A percentile compares a stretch with the other conserved stretches of the same genome.
Evolutionary conservation across 2,113 vertebrate species (phyloP).

Genomic region (Epinephelus fuscoguttatus): DNA sequence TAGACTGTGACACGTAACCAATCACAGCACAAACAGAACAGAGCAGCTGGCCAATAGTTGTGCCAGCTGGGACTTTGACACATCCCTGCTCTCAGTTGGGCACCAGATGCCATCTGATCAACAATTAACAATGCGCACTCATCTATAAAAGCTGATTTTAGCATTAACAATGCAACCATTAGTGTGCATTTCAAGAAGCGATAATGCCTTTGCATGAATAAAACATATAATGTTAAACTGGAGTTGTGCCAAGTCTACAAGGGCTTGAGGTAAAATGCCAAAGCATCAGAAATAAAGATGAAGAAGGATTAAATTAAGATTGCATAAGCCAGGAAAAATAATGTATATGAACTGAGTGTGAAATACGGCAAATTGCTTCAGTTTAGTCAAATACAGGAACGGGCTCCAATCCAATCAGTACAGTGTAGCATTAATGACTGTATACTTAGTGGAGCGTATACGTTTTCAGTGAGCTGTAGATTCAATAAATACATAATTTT

Average conservation of each 20-base stretch:
- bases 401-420: constrained; percentile 26
- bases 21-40: constrained; percentile 51
- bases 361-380: constrained; percentile 24
- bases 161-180: constrained; percentile 38
- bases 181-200: neutral
- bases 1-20: constrained; percentile 52
- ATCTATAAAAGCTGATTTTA: constrained; percentile 44
- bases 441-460: constrained; percentile 26
- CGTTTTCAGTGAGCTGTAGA: constrained; percentile 39
- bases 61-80: constrained; percentile 58
- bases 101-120: constrained; percentile 68
- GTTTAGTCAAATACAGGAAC: constrained; percentile 13
- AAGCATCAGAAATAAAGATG: neutral
- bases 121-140: constrained; percentile 60
- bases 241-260: neutral
- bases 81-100: constrained; percentile 38
- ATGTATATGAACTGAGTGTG: neutral
- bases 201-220: constrained; percentile 26
- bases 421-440: constrained; percentile 32
- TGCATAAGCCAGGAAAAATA: constrained; percentile 25
- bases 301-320: neutral
- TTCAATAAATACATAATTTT: constrained; percentile 55
- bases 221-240: neutral
- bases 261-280: neutral
- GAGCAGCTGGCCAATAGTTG: constrained; percentile 56